Evolutionary conservation across 2,113 vertebrate genomes (phyloP).

Genomic region (Catagonus wagneri): DNA sequence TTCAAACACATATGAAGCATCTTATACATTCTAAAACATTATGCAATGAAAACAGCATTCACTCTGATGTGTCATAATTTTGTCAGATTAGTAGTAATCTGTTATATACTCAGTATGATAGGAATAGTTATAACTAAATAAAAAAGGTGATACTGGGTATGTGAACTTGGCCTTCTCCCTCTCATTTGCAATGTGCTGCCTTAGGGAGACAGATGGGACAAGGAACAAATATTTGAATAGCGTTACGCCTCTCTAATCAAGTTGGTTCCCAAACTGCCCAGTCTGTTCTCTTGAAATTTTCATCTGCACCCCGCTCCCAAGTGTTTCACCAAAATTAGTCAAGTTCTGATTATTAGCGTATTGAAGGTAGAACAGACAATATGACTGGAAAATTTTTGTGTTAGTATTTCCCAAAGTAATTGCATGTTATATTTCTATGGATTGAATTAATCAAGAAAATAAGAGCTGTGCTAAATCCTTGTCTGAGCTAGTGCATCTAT

Average conservation of each 20-base stretch:
- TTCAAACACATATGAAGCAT: background rate
- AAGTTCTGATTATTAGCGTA: background rate
- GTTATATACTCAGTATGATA: background rate
- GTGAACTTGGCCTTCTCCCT: conserved; percentile 51
- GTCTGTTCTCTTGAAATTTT: conserved; percentile 70
- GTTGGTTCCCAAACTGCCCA: conserved; percentile 69
- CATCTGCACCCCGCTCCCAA: conserved; percentile 49
- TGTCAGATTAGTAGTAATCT: conserved; percentile 22
- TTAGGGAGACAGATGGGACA: conserved; percentile 69
- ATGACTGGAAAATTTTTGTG: background rate
- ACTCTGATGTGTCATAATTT: background rate
- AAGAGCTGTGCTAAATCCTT: conserved; percentile 23
- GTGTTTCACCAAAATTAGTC: conserved; percentile 61
- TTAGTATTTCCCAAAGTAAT: conserved; percentile 38
- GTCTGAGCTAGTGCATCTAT: background rate
- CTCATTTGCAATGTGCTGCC: conserved; percentile 22
- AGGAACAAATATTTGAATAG: conserved; percentile 77
- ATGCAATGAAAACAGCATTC: background rate
- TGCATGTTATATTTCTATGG: background rate
- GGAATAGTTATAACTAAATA: conserved; percentile 27
- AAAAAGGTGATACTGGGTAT: background rate
- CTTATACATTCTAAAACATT: background rate
- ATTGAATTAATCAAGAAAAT: conserved; percentile 23
- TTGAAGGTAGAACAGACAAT: background rate
- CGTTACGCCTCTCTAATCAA: conserved; percentile 45